Evolutionary conservation across 2,113 vertebrate species (phyloP).

Genomic region (Chlorodrepanis virens): DNA sequence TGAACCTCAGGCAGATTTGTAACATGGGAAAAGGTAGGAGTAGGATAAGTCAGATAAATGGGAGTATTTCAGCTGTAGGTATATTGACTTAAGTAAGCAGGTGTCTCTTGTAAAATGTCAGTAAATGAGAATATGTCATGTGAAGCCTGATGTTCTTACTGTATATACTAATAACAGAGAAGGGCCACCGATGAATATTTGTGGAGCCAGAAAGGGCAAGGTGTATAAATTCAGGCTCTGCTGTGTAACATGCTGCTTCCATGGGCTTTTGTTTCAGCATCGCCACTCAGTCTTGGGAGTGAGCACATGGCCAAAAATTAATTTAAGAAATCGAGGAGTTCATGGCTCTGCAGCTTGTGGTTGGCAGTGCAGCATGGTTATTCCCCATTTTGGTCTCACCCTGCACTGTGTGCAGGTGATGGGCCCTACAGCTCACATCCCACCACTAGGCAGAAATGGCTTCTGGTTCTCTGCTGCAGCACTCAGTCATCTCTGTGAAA

Average conservation of each 20-base stretch:
- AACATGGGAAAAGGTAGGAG: background rate
- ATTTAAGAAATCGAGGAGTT: background rate
- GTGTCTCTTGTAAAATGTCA: background rate
- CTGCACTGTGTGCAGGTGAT: background rate
- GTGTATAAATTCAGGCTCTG: background rate
- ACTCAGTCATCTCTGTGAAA: background rate
- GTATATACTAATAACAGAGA: background rate
- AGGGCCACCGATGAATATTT: background rate
- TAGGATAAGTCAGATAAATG: background rate
- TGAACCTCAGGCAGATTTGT: background rate
- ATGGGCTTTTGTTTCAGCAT: background rate
- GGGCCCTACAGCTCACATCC: background rate
- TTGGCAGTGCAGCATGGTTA: rapidly evolving
- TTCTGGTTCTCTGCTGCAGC: background rate
- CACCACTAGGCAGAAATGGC: background rate
- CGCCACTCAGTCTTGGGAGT: background rate
- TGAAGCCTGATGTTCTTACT: background rate
- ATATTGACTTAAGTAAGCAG: background rate
- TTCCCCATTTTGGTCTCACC: background rate
- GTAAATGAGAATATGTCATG: background rate
- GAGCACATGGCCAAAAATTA: background rate
- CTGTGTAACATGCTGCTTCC: background rate
- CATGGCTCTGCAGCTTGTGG: rapidly evolving
- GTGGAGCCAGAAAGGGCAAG: background rate
- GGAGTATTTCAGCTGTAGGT: background rate